Evolutionary conservation across 1,140 invertebrate species (phyloP).

Genomic region (Trypoxylus dichotomus): DNA sequence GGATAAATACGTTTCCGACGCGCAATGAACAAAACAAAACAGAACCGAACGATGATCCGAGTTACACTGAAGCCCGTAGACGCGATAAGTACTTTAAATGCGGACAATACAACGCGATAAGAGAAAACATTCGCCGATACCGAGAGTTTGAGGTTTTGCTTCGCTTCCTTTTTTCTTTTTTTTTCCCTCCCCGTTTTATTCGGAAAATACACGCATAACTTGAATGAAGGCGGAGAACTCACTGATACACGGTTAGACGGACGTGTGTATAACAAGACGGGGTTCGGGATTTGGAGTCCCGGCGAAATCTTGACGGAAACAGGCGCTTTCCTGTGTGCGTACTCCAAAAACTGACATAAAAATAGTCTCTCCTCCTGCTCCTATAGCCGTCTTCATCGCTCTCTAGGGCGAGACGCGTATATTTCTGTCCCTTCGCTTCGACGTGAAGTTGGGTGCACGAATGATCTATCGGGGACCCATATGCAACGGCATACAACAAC

Average conservation of each 20-base stretch:
- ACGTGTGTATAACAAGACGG: background rate
- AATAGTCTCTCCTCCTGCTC: background rate
- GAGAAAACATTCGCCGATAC: background rate
- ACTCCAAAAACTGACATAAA: slow-evolving; percentile 18
- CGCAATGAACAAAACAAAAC: background rate
- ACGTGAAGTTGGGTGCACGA: too few relatives aligned
- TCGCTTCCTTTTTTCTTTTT: background rate
- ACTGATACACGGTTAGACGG: too few relatives aligned
- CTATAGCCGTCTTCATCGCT: background rate
- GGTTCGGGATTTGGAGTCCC: background rate
- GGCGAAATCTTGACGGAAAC: background rate
- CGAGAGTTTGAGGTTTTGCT: background rate
- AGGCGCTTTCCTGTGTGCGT: background rate
- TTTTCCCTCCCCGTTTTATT: too few relatives aligned
- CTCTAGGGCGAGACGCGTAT: too few relatives aligned
- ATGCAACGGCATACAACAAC: background rate
- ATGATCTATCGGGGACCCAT: background rate
- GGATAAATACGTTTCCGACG: too few relatives aligned
- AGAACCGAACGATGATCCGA: background rate
- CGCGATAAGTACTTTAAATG: background rate
- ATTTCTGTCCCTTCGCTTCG: too few relatives aligned
- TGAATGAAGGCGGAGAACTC: background rate
- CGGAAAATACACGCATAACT: background rate
- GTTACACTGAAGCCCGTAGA: background rate
- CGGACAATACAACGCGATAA: background rate